Conservation (phyloP, 2,113 vertebrate species). For the Pongo pygmaeus region DNA sequence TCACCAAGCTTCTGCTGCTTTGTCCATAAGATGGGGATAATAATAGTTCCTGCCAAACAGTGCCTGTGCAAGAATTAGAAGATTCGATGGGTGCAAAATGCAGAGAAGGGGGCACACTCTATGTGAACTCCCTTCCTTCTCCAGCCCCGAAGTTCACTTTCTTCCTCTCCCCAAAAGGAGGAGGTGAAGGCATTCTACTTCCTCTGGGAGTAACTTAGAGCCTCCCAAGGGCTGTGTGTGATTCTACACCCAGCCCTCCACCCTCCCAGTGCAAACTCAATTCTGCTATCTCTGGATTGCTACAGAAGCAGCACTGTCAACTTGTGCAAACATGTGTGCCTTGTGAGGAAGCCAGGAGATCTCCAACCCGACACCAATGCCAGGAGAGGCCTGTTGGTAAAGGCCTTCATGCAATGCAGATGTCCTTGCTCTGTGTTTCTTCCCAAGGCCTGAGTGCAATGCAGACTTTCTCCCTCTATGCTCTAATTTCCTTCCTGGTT, state of each 20-base stretch:
- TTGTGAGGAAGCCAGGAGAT: background rate
- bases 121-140: background rate
- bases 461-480: no score
- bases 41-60: background rate
- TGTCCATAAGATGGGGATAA: no score
- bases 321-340: background rate
- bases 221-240: background rate
- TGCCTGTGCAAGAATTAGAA: background rate
- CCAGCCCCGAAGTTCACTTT: background rate
- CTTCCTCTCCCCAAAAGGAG: background rate
- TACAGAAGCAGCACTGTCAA: background rate
- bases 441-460: no score
- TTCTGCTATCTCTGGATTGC: background rate
- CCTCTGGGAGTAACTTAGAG: background rate
- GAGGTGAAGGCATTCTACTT: background rate
- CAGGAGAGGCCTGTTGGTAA: background rate
- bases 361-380: no score
- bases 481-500: background rate
- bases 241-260: background rate
- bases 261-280: background rate
- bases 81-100: background rate
- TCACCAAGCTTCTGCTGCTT: background rate
- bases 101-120: background rate
- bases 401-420: fast-evolving
- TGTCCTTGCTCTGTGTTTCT: no score